Conservation (phyloP, 2,113 vertebrate species). For the Cichladusa arquata region DNA sequence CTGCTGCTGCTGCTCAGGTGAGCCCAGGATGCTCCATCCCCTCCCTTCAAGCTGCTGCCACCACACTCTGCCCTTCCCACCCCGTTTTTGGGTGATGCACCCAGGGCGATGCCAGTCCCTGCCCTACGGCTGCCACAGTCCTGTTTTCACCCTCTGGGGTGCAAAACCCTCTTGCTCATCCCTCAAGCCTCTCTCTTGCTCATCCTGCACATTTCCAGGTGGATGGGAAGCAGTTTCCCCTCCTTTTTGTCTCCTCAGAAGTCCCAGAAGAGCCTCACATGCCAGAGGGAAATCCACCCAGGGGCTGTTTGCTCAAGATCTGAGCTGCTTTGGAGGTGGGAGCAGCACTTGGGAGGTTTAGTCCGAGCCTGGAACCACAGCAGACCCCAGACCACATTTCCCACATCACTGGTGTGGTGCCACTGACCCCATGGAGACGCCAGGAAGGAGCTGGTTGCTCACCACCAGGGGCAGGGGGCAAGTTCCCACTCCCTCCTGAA, state of each 20-base stretch:
- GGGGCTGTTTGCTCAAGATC: neutral
- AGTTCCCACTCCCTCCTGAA: neutral
- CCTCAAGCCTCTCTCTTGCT: neutral
- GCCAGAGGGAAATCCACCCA: neutral
- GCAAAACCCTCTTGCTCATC: too few species aligned
- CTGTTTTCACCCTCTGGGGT: accelerated
- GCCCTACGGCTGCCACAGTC: accelerated
- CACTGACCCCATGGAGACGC: accelerated
- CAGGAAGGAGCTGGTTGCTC: neutral
- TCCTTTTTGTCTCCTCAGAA: accelerated
- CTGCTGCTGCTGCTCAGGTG: neutral
- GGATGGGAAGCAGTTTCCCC: neutral
- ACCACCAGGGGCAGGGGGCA: accelerated
- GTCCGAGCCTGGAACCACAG: neutral
- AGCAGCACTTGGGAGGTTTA: neutral
- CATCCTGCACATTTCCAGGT: accelerated
- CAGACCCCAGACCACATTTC: neutral
- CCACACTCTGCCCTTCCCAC: neutral
- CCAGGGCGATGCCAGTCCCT: accelerated
- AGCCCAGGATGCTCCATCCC: neutral
- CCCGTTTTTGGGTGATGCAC: accelerated
- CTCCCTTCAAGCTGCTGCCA: neutral
- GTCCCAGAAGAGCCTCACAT: neutral
- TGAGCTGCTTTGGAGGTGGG: neutral
- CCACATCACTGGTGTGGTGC: accelerated